Evolutionary conservation across 2,888 invertebrate species (phyloP).

Genomic region (Carabus problematicus): DNA sequence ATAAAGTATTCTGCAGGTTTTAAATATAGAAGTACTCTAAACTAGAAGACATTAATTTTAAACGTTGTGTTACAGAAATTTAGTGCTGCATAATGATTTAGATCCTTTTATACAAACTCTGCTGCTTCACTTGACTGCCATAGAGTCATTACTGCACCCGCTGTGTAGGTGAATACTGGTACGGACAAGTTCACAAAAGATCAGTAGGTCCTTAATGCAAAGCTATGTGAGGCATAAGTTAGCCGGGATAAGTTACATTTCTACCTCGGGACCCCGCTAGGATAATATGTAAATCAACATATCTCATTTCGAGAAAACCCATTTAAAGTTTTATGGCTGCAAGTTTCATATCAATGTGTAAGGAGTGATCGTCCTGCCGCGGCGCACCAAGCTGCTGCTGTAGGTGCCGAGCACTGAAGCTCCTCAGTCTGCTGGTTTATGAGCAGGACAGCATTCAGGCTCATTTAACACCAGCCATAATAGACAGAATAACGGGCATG

Average conservation of each 20-base stretch:
- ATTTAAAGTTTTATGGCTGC: constrained; percentile 47
- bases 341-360: constrained; percentile 46
- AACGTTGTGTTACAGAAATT: too few relatives aligned
- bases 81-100: too few relatives aligned
- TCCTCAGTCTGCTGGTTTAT: too few relatives aligned
- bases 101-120: too few relatives aligned
- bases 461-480: too few relatives aligned
- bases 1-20: too few relatives aligned
- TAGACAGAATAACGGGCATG: too few relatives aligned
- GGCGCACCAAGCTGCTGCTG: neutral
- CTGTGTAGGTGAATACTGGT: neutral
- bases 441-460: too few relatives aligned
- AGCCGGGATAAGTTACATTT: constrained; percentile 46
- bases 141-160: neutral
- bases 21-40: too few relatives aligned
- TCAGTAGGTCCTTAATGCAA: constrained; percentile 25
- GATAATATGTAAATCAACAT: constrained; percentile 48
- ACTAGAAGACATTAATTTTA: too few relatives aligned
- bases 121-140: neutral
- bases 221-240: constrained; percentile 43
- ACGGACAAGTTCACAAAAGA: neutral
- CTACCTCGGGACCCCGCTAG: constrained; percentile 21
- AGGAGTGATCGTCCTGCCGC: constrained; percentile 33
- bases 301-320: constrained; percentile 47
- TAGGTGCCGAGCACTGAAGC: neutral